Base-by-base conservation (phyloP, 2,113 vertebrate species). In the Suricata suricatta region DNA sequence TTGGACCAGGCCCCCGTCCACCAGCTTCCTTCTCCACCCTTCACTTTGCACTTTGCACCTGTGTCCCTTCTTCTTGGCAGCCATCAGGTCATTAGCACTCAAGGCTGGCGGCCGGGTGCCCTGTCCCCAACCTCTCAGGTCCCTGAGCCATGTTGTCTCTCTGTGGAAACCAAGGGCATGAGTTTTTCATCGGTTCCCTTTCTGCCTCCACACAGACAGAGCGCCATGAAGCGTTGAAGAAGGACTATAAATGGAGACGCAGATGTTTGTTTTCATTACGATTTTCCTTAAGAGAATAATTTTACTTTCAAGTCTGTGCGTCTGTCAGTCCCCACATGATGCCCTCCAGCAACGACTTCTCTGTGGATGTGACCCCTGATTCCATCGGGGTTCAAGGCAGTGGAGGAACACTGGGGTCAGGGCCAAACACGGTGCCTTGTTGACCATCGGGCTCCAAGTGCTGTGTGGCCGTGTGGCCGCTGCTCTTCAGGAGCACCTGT, bases 281-380 rank as follows among this genome's bases (percentile, higher is more conserved):
- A 47, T 44, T 35, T n/a, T 9, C 7, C 21, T 25, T 12, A 25
- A 12, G 31, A 50, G 38, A 35, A 9, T 33, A 2, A 33, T 14
- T 41, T 21, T 1, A 2, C 3, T 11, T 15, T 6, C 3, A 44
- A 35, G 14, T 4, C 31, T 9, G 7, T 11, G 23, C 10, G 60
- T 38, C 68, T 72, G 25, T 13, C 21, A 0, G 15, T 14, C 1
- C 1, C 0, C 1, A 21, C 0, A 41, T 5, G 2, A 13, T 0
- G 8, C 33, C 0, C 27, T 14, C 1, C 25, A 10, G 21, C 2
- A 31, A 1, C 0, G 0, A 17, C 1, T 50, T 7, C 0, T 3
- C 33, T 12, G 27, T 16, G 47, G 5, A 0, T 4, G 11, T 35
- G 31, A 29, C 16, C 66, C 41, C 47, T 11, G 19, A 12, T 25